Evolutionary conservation across 2,888 invertebrate species (phyloP).

Genomic region (Horisme vitalbata): DNA sequence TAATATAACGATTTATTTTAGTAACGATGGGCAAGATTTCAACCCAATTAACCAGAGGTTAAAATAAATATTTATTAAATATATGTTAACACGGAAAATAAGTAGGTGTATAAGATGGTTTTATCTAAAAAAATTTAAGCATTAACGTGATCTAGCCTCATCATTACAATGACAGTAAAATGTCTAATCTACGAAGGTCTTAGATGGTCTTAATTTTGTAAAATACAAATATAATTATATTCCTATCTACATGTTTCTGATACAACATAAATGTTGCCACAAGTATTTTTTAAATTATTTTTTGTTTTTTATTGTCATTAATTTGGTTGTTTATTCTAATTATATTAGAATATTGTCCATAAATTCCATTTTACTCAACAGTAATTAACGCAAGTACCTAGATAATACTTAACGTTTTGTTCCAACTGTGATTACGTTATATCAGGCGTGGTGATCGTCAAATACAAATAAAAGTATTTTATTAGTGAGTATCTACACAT

Average conservation of each 20-base stretch:
- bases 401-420: too few species aligned
- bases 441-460: too few species aligned
- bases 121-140: neutral
- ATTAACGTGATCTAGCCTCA: slow-evolving; percentile 36
- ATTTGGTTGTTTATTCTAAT: slow-evolving; percentile 29
- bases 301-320: slow-evolving; percentile 13
- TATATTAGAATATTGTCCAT: slow-evolving; percentile 28
- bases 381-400: too few species aligned
- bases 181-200: slow-evolving; percentile 49
- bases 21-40: slow-evolving; percentile 14
- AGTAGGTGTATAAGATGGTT: too few species aligned
- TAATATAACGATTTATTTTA: slow-evolving; percentile 23
- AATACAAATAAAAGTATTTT: too few species aligned
- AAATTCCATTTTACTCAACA: too few species aligned
- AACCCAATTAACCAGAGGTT: neutral
- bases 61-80: too few species aligned
- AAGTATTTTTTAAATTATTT: too few species aligned
- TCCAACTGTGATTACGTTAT: too few species aligned
- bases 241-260: slow-evolving; percentile 28
- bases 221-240: slow-evolving; percentile 60
- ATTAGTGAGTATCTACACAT: too few species aligned
- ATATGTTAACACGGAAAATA: too few species aligned
- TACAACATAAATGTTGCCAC: too few species aligned
- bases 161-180: slow-evolving; percentile 43
- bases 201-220: slow-evolving; percentile 51